A percentile compares a stretch with the other conserved stretches of the same genome.
Conservation (phyloP, 1,140 invertebrate genomes). For the Tetraneura akinire region DNA sequence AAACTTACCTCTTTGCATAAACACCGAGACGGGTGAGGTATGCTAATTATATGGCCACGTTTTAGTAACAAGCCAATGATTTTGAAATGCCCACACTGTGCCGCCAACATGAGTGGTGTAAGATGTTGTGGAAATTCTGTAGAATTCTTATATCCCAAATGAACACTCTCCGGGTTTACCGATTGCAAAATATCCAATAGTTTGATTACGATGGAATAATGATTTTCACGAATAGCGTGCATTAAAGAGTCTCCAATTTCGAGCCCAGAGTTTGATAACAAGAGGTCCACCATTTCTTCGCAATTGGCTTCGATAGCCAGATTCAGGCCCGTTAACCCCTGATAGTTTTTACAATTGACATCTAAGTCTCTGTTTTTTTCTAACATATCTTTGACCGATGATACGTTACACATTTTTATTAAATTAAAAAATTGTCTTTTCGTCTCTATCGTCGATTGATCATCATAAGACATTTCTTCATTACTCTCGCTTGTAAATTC, state of each 20-base stretch:
- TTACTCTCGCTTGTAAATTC: no score
- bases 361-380: background rate
- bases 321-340: background rate
- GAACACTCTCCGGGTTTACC: background rate
- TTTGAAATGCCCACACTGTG: slow-evolving; percentile 71
- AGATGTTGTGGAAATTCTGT: no score
- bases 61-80: slow-evolving; percentile 69
- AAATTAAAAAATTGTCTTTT: background rate
- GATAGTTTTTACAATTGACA: slow-evolving; percentile 18
- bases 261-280: background rate
- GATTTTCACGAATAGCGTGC: background rate
- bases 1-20: slow-evolving; percentile 60
- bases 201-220: background rate
- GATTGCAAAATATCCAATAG: background rate
- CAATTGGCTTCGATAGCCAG: background rate
- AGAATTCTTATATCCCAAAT: background rate
- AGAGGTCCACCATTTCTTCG: slow-evolving; percentile 1
- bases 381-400: background rate
- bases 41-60: slow-evolving; percentile 62
- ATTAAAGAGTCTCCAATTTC: slow-evolving; percentile 27
- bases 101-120: slow-evolving; percentile 68
- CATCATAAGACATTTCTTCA: no score
- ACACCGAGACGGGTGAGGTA: slow-evolving; percentile 67
- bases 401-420: slow-evolving; percentile 1
- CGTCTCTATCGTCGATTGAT: no score